A percentile compares a stretch with the other conserved stretches of the same genome.
Conservation (phyloP, 2,797 vertebrate genomes). For the Poeciliopsis gracilis region DNA sequence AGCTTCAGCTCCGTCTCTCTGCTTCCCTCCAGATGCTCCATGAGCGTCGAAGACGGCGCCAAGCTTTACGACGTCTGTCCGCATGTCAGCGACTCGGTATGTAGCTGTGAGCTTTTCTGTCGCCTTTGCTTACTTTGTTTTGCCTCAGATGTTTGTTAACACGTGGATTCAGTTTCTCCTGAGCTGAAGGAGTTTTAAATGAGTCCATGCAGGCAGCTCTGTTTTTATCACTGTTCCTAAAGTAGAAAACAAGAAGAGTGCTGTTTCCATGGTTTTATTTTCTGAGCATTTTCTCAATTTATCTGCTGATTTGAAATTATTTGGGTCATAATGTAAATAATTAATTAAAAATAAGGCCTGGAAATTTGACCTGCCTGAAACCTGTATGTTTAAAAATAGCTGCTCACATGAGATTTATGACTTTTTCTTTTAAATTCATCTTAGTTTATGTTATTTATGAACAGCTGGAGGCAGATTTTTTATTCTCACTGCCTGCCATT, state of each 20-base stretch:
- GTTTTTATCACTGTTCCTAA: background rate
- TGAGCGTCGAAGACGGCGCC: constrained; percentile 96
- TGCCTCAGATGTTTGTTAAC: background rate
- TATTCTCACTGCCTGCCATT: background rate
- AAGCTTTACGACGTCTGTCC: constrained; percentile 97
- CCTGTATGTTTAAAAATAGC: background rate
- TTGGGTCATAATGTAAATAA: background rate
- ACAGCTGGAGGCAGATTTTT: background rate
- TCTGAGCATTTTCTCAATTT: background rate
- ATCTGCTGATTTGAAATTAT: background rate
- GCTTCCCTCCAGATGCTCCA: constrained; percentile 89
- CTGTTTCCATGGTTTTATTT: background rate
- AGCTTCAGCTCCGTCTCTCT: constrained; percentile 16
- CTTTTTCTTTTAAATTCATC: background rate
- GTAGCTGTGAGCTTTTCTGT: constrained; percentile 33
- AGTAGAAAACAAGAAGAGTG: background rate
- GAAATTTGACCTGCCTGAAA: background rate
- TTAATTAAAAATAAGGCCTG: background rate
- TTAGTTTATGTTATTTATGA: background rate
- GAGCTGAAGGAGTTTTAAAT: background rate
- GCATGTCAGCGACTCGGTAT: constrained; percentile 95
- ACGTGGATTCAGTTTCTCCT: background rate
- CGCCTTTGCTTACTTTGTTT: constrained; percentile 6
- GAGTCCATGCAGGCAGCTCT: background rate
- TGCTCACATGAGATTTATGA: background rate